Conservation (phyloP, 2,888 invertebrate species). For the Lasiommata megera region DNA sequence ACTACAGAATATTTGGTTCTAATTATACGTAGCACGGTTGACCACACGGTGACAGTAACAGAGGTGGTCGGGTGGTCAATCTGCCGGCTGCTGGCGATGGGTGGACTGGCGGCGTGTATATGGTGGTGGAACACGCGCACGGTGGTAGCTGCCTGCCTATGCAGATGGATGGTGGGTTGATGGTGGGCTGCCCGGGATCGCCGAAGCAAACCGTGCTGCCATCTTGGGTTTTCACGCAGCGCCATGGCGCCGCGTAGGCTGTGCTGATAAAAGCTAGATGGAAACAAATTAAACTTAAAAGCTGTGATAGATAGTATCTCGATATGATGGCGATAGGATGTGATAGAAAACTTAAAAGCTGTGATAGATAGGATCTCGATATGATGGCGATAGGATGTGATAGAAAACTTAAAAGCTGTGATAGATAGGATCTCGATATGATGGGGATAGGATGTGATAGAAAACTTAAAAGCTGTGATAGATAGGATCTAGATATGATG, state of each 20-base stretch:
- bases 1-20: not conserved
- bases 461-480: too few species aligned
- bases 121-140: slow-evolving; percentile 46
- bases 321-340: too few species aligned
- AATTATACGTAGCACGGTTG: slow-evolving; percentile 1
- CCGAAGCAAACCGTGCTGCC: slow-evolving; percentile 53
- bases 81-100: slow-evolving; percentile 15
- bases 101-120: slow-evolving; percentile 42
- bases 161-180: slow-evolving; percentile 47
- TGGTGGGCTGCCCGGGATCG: slow-evolving; percentile 41
- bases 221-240: slow-evolving; percentile 47
- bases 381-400: too few species aligned
- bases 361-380: too few species aligned
- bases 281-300: not conserved
- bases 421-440: too few species aligned
- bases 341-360: too few species aligned
- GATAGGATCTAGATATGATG: too few species aligned
- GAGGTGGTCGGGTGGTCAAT: slow-evolving; percentile 25
- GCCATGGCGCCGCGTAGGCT: slow-evolving; percentile 56
- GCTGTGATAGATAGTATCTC: too few species aligned
- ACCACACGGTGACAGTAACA: slow-evolving; percentile 19
- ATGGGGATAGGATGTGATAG: too few species aligned
- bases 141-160: slow-evolving; percentile 42
- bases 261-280: slow-evolving; percentile 48
- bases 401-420: too few species aligned